phyloP scores from a whole-genome alignment of 2,113 vertebrate genomes.

The Rhinopomastus cyanomelas region DNA sequence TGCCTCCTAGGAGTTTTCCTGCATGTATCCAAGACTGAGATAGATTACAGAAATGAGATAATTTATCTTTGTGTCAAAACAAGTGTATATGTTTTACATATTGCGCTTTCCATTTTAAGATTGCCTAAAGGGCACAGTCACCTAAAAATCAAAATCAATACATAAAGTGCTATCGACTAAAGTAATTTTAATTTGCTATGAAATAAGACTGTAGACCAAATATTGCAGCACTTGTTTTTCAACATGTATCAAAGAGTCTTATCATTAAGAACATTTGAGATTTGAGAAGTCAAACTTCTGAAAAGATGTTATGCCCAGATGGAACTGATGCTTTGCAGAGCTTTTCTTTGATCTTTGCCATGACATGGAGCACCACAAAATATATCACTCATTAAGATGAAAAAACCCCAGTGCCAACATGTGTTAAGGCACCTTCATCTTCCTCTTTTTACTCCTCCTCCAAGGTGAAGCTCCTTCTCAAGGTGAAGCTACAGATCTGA shows the following conservation, averaged over 20 bases:
- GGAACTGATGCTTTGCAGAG: not conserved
- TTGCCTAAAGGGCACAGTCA: slow-evolving; percentile 24
- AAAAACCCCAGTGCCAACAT: not conserved
- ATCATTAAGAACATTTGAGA: not conserved
- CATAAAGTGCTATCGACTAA: not conserved
- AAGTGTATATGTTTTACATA: slow-evolving; percentile 41
- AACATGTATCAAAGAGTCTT: not conserved
- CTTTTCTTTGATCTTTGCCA: not conserved
- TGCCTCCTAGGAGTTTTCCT: slow-evolving; percentile 40
- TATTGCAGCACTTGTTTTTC: not conserved
- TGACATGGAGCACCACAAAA: not conserved
- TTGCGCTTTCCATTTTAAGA: slow-evolving; percentile 37
- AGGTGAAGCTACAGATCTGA: slow-evolving; percentile 3
- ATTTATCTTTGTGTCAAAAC: slow-evolving; percentile 59
- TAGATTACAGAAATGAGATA: slow-evolving; percentile 50
- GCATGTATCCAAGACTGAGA: not conserved
- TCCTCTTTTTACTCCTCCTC: not conserved
- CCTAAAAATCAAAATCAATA: slow-evolving; percentile 22
- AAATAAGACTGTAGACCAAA: not conserved
- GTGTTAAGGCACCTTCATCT: not conserved
- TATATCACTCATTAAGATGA: not conserved
- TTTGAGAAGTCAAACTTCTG: not conserved
- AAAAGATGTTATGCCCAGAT: too few species aligned
- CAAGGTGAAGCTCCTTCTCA: not conserved
- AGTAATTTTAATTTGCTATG: not conserved